A percentile compares a stretch with the other conserved stretches of the same genome.
Conservation (phyloP, 2,113 vertebrate species). For the Beaufortia kweichowensis region DNA sequence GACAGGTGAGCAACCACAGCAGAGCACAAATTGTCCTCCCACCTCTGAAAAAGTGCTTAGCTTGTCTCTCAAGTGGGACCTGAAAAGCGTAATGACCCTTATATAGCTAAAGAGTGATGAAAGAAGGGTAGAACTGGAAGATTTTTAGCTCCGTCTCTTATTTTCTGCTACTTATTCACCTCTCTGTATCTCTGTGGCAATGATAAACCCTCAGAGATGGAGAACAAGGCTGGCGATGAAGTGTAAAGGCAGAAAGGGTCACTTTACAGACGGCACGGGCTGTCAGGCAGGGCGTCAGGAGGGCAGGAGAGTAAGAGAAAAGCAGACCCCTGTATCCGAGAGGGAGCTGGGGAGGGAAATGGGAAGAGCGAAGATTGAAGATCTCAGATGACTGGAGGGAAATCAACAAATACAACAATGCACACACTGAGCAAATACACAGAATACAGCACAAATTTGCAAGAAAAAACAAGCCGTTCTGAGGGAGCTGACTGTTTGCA, state of each 20-base stretch:
- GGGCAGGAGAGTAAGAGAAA: slow-evolving; percentile 30
- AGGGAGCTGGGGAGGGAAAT: not conserved
- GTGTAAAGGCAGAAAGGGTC: slow-evolving; percentile 41
- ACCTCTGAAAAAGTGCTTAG: slow-evolving; percentile 57
- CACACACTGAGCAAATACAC: slow-evolving; percentile 14
- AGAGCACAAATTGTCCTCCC: slow-evolving; percentile 61
- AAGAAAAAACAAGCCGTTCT: not conserved
- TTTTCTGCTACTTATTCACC: not conserved
- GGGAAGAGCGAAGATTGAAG: slow-evolving; percentile 30
- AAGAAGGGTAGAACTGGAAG: slow-evolving; percentile 46
- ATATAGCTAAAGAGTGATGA: slow-evolving; percentile 54
- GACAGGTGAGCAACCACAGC: slow-evolving; percentile 57
- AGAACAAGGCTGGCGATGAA: slow-evolving; percentile 46
- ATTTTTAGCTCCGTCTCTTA: slow-evolving; percentile 50
- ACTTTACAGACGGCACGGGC: slow-evolving; percentile 33
- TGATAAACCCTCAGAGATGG: slow-evolving; percentile 41
- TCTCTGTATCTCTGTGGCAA: slow-evolving; percentile 13
- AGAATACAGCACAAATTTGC: not conserved
- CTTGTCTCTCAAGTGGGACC: slow-evolving; percentile 52
- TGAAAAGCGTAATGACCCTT: slow-evolving; percentile 53
- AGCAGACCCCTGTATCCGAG: slow-evolving; percentile 37
- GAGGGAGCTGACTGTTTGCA: slow-evolving; percentile 1
- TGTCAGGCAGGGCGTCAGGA: slow-evolving; percentile 31
- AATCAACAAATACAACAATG: slow-evolving; percentile 30
- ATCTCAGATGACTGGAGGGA: slow-evolving; percentile 40